Base-by-base conservation (phyloP, 2,888 invertebrate species). In the Leucoma salicis region DNA sequence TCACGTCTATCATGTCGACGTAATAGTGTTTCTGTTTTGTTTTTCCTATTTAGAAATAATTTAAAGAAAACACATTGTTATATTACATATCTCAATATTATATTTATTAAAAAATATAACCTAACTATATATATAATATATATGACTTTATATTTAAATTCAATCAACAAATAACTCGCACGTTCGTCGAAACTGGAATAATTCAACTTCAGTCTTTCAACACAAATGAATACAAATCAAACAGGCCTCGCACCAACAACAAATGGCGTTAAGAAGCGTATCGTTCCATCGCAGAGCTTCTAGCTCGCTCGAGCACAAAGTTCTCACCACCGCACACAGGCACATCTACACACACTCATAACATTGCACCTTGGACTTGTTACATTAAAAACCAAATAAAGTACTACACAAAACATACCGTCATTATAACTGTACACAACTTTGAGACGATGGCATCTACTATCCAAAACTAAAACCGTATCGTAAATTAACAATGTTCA, bases 91-190 rank as follows among this genome's bases (percentile, higher is more conserved):
- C 82, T 88, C 88, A 89, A 88, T 89, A 87, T 88, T 87, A 87
- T 88, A 87, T 87, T 88, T 89, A 88, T 88, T 88, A 88, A 88
- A 89, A 89, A 89, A 89, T 88, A 89, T 89, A 89, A 88, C 88
- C 88, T 89, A 88, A 85, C 88, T 89, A 88, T 86, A 85, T 87
- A 86, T 87, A 87, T 87, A 86, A 87, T 86, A 85, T 87, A 87
- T 87, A 87, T 87, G 87, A 88, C 88, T 88, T 84, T 87, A 88
- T 87, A 86, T 85, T 88, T 84, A 85, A 83, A 82, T 84, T 84
- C 80, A 84, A 88, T 87, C 86, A 89, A 89, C 89, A 89, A 87
- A 83, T 86, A 87, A 87, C 85, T 84, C 81, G 82, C 84, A 80
- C 84, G 80, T 84, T 80, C 83, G 73, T 81, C 80, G 80, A 78